Percentiles rank a stretch among this genome's conserved stretches.
These are phyloP conservation scores for Phoeniculus purpureus DNA, from an alignment of 2,797 vertebrate genomes.

Conservation along the genomic window DNA sequence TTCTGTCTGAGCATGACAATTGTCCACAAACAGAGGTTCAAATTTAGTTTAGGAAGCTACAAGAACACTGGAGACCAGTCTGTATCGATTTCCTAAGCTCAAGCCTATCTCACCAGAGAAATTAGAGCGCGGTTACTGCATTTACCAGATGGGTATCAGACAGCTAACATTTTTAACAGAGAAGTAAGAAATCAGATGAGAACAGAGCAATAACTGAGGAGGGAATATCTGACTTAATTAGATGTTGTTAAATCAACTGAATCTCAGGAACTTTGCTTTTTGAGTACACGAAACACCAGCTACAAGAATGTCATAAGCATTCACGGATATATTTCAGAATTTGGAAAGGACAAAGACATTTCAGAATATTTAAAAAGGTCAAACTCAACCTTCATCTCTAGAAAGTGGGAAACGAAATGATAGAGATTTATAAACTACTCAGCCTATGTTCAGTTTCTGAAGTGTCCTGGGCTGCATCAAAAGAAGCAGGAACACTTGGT, in stretches of 20 bases:
- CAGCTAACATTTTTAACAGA: neutral
- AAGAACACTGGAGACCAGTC: neutral
- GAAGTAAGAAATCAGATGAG: neutral
- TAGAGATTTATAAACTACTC: neutral
- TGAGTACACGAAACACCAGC: neutral
- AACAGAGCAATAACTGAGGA: neutral
- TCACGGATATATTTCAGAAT: neutral
- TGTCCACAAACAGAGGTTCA: neutral
- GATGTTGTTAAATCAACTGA: neutral
- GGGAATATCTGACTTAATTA: conserved; percentile 14
- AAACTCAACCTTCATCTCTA: conserved; percentile 11
- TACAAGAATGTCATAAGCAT: neutral
- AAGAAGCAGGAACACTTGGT: too few species aligned
- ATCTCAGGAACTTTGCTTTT: neutral
- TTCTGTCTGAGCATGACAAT: neutral
- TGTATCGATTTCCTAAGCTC: neutral
- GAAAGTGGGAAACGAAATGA: neutral
- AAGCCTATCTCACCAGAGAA: neutral
- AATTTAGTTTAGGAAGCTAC: neutral
- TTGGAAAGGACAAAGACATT: neutral
- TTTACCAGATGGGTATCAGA: neutral
- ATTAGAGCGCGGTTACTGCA: neutral
- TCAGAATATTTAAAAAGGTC: conserved; percentile 49
- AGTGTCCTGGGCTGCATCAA: neutral
- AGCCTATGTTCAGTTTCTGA: neutral